Conservation (phyloP, 1,140 invertebrate genomes). For the Aphidius ervi region DNA sequence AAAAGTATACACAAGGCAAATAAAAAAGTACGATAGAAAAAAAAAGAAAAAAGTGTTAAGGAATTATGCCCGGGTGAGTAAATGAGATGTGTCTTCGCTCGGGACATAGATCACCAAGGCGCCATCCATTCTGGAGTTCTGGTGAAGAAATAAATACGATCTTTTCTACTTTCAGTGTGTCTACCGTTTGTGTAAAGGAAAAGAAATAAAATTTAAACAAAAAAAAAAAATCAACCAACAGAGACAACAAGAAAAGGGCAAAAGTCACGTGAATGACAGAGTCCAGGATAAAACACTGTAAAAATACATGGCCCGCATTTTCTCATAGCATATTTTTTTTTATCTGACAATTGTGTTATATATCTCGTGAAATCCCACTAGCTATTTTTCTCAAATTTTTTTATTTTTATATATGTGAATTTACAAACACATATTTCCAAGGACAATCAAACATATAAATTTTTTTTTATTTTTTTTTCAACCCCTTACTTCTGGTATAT, state of each 20-base stretch:
- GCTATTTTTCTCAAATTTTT: conserved; percentile 37
- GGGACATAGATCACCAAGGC: conserved; percentile 48
- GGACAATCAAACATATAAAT: too few species aligned
- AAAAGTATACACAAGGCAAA: too few species aligned
- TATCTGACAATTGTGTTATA: conserved; percentile 24
- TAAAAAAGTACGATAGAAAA: neutral
- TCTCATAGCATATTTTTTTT: conserved; percentile 43
- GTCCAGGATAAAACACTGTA: conserved; percentile 19
- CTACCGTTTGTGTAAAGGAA: conserved; percentile 18
- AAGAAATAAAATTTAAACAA: conserved; percentile 20
- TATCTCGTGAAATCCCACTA: conserved; percentile 29
- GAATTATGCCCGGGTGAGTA: conserved; percentile 50
- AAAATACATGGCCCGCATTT: conserved; percentile 34
- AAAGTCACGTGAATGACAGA: conserved; percentile 18
- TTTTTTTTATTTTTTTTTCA: neutral
- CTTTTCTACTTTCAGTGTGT: conserved; percentile 26
- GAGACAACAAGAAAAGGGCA: conserved; percentile 13
- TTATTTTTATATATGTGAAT: neutral
- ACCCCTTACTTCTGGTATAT: conserved; percentile 7
- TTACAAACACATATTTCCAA: conserved; percentile 6
- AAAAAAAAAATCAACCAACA: conserved; percentile 12
- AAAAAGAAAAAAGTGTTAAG: conserved; percentile 51
- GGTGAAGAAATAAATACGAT: conserved; percentile 49
- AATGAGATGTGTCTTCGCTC: conserved; percentile 50
- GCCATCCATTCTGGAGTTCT: conserved; percentile 42